These are phyloP conservation scores for Schizaphis graminum DNA, from an alignment of 2,888 invertebrate species.

Conservation along the genomic window DNA sequence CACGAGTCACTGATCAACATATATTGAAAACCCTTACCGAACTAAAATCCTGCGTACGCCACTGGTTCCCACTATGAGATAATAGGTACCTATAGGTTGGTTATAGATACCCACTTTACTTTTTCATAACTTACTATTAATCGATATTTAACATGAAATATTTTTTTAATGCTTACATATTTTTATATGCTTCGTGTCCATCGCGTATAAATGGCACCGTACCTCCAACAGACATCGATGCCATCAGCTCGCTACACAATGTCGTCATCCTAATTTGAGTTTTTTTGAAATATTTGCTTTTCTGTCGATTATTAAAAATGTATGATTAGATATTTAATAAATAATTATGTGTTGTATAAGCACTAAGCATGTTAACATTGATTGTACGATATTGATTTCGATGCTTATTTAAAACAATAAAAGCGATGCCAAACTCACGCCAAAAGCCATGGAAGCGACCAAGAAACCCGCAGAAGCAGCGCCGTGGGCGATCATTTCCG, in stretches of 20 bases:
- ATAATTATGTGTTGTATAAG: not conserved
- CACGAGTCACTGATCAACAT: too few species aligned
- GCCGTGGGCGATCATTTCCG: not conserved
- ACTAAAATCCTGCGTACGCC: too few species aligned
- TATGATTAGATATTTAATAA: too few species aligned
- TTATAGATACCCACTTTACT: too few species aligned
- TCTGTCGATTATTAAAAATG: not conserved
- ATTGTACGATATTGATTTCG: not conserved
- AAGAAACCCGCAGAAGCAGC: not conserved
- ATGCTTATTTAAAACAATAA: not conserved
- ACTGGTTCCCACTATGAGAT: too few species aligned
- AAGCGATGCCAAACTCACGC: not conserved
- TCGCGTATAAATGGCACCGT: not conserved
- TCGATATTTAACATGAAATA: not conserved
- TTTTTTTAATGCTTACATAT: not conserved
- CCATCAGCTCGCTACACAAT: not conserved
- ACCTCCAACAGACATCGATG: not conserved
- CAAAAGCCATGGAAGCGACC: not conserved
- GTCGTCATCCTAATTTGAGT: not conserved
- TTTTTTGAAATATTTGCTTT: not conserved
- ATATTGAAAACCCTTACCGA: too few species aligned
- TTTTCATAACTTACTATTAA: too few species aligned
- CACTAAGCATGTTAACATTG: not conserved
- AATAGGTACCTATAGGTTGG: too few species aligned
- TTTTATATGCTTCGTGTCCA: not conserved